Evolutionary conservation across 2,888 invertebrate genomes (phyloP), one percentile per base, ranked within the genome.

Genomic region (Koerneria pararmatus): DNA sequence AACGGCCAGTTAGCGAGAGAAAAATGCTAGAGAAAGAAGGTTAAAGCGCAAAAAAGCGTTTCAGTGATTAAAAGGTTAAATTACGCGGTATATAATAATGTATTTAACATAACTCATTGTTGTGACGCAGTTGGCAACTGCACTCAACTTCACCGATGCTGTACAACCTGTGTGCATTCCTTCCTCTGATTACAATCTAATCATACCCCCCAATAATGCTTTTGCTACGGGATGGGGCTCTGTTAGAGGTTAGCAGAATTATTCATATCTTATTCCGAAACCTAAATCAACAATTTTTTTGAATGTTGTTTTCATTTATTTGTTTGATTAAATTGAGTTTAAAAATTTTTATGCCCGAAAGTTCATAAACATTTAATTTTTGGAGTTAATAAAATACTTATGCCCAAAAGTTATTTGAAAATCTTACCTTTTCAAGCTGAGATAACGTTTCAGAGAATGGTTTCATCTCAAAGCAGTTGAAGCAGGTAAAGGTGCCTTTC

Each of bases 161-260:
- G 53, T 69, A 11, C 71, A 71, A 62, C 70, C 71, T 49, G 62
- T 71, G 15, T 71, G 71, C 58, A 32, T 71, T 22, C 70, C 71
- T 24, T 56, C 24, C 37, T 49, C 37, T 34, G 68, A 71, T 11
- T 46, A 65, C 29, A 37, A 22, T 29, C 59, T 58, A 24, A 60
- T 71, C 65, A 61, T 59, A 27, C 48, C 41, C 41, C 65, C 65
- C 5, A 65, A 59, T 37, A 35, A 48, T 0, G 67, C 64, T 37
- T 70, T 57, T 61, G 67, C 57, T 31, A 71, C 71, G 27, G 71
- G 71, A 59, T 71, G 71, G 71, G 71, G 71, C 37, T 60, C 69
- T 49, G 69, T 69, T 32, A 65, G 29, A 22, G 66, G 66, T 66
- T 1, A 35, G 31, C 27, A 24, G 24, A 31, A 31, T 11, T n/a